A percentile compares a stretch with the other conserved stretches of the same genome.
These are phyloP conservation scores for Drosophila barbarae DNA, from an alignment of 2,888 invertebrate species.

Conservation along the genomic window DNA sequence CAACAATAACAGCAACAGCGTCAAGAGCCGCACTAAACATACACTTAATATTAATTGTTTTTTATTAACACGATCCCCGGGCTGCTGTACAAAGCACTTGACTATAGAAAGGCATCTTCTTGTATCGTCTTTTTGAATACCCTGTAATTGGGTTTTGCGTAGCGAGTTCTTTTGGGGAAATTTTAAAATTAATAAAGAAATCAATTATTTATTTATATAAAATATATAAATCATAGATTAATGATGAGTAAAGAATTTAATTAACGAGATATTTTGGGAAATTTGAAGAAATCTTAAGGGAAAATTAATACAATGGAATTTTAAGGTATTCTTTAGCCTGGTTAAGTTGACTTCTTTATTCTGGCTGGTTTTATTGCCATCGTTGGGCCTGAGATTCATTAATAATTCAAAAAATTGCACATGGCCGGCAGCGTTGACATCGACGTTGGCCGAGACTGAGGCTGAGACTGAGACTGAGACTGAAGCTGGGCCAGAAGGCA, in stretches of 20 bases:
- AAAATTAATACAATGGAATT: neutral
- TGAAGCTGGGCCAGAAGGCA: slow-evolving; percentile 12
- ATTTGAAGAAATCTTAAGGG: neutral
- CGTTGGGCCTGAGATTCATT: slow-evolving; percentile 66
- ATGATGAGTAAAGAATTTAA: neutral
- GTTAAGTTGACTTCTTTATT: neutral
- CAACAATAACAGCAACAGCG: slow-evolving; percentile 55
- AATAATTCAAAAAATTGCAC: slow-evolving; percentile 73
- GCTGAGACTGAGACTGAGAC: slow-evolving; percentile 1
- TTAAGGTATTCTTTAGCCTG: slow-evolving; percentile 8
- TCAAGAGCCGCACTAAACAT: slow-evolving; percentile 66
- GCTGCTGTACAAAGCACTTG: slow-evolving; percentile 27
- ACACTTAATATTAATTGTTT: slow-evolving; percentile 73
- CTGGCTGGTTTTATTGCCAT: slow-evolving; percentile 30
- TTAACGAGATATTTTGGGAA: neutral
- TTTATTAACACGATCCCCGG: slow-evolving; percentile 61
- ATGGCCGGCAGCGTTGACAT: slow-evolving; percentile 65
- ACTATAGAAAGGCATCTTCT: neutral
- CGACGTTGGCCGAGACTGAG: slow-evolving; percentile 17
- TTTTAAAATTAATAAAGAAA: too few species aligned
- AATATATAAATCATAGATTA: too few species aligned
- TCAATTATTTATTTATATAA: too few species aligned
- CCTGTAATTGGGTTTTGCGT: neutral
- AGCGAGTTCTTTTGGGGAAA: neutral
- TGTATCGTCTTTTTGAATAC: neutral